Base-by-base conservation (phyloP, 2,888 invertebrate genomes). In the Sericinus montela region DNA sequence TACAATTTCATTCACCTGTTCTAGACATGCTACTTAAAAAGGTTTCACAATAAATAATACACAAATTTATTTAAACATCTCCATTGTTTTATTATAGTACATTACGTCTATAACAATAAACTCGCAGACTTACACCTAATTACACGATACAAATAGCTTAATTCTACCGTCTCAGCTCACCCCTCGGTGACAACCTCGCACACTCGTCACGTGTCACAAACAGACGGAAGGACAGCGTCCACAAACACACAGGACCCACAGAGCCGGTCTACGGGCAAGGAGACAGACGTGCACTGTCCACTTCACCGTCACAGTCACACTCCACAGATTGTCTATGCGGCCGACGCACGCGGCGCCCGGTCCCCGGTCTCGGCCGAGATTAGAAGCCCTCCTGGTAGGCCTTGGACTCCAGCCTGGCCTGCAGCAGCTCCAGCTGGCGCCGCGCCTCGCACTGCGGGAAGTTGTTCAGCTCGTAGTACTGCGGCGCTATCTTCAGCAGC, bases 381-480 rank as follows among this genome's bases (percentile, higher is more conserved):
- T 93, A 97, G 90, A 96, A 97, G 51, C 96, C 96, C 78, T 97
- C 96, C 83, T 97, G 96, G 82, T 92, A 97, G 59, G 94, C 94
- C 73, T 95, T 93, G 13, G 96, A 94, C 60, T 97, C 97, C 75
- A 98, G 88, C 61, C 97, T 91, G 41, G 94, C 92, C 72, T 97
- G 97, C 55, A 99, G 87, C 58, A 95, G 91, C 88, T 98, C 96
- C 56, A 98, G 88, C 72, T 98, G 97, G 42, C 98, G 90, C 70
- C 96, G 95, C 5, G 99, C 99, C 82, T 99, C 99, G 78, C 99
- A 98, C 69, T 95, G 95, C 0, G 99, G 99, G 91, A 99, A 99
- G 86, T 98, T 99, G 72, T 94, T 93, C 81, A 99, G 91, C 78
- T 99, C 99, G 79, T 99, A 99, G 91, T 99, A 99, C 80, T 98